Evolutionary conservation across 2,888 invertebrate species (phyloP).

Genomic region (Gisinianus flammeolus): DNA sequence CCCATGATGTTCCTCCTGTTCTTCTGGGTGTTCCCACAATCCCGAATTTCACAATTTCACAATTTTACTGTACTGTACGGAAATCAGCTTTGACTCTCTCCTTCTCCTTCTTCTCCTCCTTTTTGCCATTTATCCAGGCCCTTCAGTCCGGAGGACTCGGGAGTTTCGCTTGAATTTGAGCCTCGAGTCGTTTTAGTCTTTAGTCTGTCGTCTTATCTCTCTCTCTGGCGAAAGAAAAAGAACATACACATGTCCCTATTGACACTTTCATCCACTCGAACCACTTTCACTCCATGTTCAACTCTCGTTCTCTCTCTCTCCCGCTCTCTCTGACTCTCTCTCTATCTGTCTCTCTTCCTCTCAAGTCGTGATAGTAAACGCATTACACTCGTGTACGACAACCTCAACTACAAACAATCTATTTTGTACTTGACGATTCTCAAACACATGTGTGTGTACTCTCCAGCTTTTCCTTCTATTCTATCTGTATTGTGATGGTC

Average conservation of each 20-base stretch:
- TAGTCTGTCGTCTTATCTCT: constrained; percentile 25
- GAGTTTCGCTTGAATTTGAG: too few species aligned
- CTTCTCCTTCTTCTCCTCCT: neutral
- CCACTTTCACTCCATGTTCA: constrained; percentile 15
- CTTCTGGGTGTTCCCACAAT: neutral
- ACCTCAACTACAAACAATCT: constrained; percentile 12
- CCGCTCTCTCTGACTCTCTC: neutral
- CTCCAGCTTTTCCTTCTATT: too few species aligned
- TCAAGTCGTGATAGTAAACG: neutral
- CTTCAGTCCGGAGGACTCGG: too few species aligned
- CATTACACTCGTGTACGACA: neutral
- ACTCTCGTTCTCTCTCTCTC: neutral
- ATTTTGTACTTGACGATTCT: neutral
- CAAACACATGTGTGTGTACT: neutral
- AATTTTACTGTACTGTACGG: too few species aligned
- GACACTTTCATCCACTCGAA: constrained; percentile 44
- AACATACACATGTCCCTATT: constrained; percentile 30
- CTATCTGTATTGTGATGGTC: too few species aligned
- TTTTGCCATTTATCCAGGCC: neutral
- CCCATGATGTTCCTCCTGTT: constrained; percentile 8
- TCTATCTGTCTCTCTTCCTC: constrained; percentile 9
- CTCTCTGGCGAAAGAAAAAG: constrained; percentile 11
- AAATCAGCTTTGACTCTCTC: neutral
- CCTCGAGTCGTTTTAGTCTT: neutral
- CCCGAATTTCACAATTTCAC: too few species aligned